A percentile compares a stretch with the other conserved stretches of the same genome.
Conservation (phyloP, 2,113 vertebrate species). For the Sorex araneus region DNA sequence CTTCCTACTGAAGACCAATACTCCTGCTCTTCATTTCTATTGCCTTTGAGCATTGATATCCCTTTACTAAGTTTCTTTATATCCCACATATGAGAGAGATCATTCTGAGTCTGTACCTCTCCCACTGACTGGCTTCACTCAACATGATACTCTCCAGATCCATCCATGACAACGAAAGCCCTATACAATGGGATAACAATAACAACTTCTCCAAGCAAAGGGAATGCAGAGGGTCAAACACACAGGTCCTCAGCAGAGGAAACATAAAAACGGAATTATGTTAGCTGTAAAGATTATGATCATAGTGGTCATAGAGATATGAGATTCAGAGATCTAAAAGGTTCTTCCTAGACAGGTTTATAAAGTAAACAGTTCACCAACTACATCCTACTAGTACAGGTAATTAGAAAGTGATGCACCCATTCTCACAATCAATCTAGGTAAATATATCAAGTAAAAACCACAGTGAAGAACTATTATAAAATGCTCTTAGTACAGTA, state of each 20-base stretch:
- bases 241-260: neutral
- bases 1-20: neutral
- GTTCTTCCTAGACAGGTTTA: neutral
- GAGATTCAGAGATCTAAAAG: neutral
- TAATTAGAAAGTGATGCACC: neutral
- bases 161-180: too few species aligned
- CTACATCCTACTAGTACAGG: neutral
- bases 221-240: neutral
- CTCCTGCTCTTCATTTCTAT: too few species aligned
- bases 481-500: neutral
- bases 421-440: constrained; percentile 4
- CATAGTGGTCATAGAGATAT: neutral
- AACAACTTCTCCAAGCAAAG: constrained; percentile 14
- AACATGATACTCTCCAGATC: too few species aligned
- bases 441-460: constrained; percentile 18
- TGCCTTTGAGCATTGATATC: too few species aligned
- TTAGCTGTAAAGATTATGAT: neutral
- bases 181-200: neutral
- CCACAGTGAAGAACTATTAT: neutral
- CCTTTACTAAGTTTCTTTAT: too few species aligned
- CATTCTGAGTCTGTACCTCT: too few species aligned
- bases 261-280: constrained; percentile 18
- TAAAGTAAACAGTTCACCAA: constrained; percentile 26
- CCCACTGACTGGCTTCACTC: too few species aligned
- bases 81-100: too few species aligned